Conservation (phyloP, 1,140 invertebrate species). For the Papilio aristodemus region DNA sequence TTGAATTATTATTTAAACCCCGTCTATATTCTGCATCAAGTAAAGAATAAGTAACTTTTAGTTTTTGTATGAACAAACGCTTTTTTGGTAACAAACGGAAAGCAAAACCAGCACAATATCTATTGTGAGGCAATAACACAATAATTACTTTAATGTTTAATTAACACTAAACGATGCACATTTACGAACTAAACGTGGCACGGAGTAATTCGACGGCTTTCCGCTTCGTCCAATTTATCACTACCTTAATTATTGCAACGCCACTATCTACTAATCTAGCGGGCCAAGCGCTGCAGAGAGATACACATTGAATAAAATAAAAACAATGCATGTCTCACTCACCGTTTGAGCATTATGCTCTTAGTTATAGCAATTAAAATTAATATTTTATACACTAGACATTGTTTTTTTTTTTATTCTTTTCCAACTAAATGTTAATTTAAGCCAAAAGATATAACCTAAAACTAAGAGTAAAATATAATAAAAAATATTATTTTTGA, state of each 20-base stretch:
- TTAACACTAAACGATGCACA: not conserved
- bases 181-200: constrained; percentile 25
- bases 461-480: not conserved
- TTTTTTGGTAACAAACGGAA: no score
- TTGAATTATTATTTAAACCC: not conserved
- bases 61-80: no score
- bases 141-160: not conserved
- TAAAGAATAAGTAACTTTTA: not conserved
- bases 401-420: not conserved
- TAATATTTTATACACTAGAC: not conserved
- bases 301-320: not conserved
- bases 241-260: not conserved
- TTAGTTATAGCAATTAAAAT: not conserved
- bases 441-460: no score
- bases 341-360: not conserved
- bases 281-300: constrained; percentile 1
- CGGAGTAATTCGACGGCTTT: constrained; percentile 22
- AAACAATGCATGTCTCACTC: not conserved
- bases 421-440: no score
- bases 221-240: not conserved
- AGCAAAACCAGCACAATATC: no score
- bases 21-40: not conserved
- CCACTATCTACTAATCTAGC: not conserved
- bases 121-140: not conserved
- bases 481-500: not conserved